Evolutionary conservation across 2,888 invertebrate species (phyloP).

Genomic region (Plutella xylostella): DNA sequence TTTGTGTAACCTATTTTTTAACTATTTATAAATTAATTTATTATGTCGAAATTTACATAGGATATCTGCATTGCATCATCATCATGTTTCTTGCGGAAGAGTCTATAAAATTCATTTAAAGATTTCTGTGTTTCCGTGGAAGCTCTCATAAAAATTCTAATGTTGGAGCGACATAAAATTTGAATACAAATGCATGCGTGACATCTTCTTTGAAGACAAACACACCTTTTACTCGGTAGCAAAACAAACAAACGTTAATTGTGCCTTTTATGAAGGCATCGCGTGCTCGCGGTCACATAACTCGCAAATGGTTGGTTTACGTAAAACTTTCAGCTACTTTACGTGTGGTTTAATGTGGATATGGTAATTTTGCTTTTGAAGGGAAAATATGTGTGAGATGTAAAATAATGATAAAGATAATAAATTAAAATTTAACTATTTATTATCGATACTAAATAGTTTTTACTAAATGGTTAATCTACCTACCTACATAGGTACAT

Average conservation of each 20-base stretch:
- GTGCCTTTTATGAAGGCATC: slow-evolving; percentile 56
- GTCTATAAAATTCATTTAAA: not conserved
- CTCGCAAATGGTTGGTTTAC: slow-evolving; percentile 39
- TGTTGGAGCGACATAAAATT: slow-evolving; percentile 30
- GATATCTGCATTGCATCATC: too few relatives aligned
- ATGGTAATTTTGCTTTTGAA: slow-evolving; percentile 10
- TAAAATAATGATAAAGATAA: too few relatives aligned
- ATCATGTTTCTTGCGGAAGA: too few relatives aligned
- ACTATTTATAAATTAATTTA: too few relatives aligned
- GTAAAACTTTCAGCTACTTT: not conserved
- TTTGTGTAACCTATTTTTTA: too few relatives aligned
- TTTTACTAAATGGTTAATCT: not conserved
- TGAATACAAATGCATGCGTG: slow-evolving; percentile 33
- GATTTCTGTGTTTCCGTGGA: not conserved
- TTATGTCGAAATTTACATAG: too few relatives aligned
- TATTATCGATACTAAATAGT: not conserved
- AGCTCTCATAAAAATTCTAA: slow-evolving; percentile 2
- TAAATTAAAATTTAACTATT: not conserved
- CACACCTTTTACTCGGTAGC: slow-evolving; percentile 38
- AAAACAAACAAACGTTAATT: slow-evolving; percentile 60
- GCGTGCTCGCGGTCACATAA: slow-evolving; percentile 50
- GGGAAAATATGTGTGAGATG: too few relatives aligned
- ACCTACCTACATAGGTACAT: not conserved
- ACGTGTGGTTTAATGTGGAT: not conserved
- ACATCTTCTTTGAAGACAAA: slow-evolving; percentile 51